Base-by-base conservation (phyloP, 2,888 invertebrate species). In the Neoitamus cyanurus region DNA sequence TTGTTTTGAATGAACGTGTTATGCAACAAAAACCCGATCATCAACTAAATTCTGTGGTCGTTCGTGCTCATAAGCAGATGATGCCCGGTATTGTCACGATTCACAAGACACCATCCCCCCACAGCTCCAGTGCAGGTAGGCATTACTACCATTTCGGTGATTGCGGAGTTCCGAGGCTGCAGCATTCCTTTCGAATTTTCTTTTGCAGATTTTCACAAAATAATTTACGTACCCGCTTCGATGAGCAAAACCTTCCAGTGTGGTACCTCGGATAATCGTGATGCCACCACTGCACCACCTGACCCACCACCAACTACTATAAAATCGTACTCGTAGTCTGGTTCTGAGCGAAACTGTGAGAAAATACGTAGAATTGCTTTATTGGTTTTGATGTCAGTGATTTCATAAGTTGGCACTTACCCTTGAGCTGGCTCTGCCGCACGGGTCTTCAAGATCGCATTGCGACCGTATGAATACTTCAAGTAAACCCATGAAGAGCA, bases 401-500 rank as follows among this genome's bases (percentile, higher is more conserved):
- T 69, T 69, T 82, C 20, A 7, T 28, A 28, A 69, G 77, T 37
- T 58, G 84, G 78, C 42, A 86, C 89, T 88, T 88, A 91, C 90
- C 88, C 90, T 87, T 88, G 93, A 92, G 91, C 93, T 93, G 46
- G 96, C 94, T 83, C 96, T 92, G 13, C 96, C 95, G 88, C 97
- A 97, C 0, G 97, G 97, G 91, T 97, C 97, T 88, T 97, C 97
- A 87, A 97, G 92, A 90, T 97, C 97, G 89, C 97, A 97, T 89
- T 97, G 97, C 86, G 96, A 96, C 83, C 96, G 92, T 84, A 97
- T 92, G 90, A 97, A 97, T 6, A 97, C 97, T 89, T 97, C 97
- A 70, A 97, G 93, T 3, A 97, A 93, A 0, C 97, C 96, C 97
- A 97, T 97, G 92, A 97, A 97, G 70, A 97, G 94, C 96, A 97